Evolutionary conservation across 2,888 invertebrate genomes (phyloP).

Genomic region (Idaea straminata): DNA sequence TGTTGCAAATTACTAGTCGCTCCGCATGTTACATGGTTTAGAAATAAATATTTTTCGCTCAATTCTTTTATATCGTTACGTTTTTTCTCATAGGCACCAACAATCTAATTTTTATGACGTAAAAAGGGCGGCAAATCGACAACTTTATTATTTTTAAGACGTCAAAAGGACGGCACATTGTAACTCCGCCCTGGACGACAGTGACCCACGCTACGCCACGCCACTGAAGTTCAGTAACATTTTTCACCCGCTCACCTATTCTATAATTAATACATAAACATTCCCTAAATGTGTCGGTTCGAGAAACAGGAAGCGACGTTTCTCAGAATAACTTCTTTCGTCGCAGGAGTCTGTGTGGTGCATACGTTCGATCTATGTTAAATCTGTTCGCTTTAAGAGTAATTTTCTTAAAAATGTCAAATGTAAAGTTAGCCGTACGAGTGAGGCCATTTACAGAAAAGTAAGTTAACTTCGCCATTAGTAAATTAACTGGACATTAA

Average conservation of each 20-base stretch:
- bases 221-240: neutral
- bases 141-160: no score
- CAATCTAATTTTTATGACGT: no score
- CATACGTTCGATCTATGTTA: constrained; percentile 22
- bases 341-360: constrained; percentile 23
- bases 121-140: no score
- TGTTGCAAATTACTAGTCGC: no score
- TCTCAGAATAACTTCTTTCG: constrained; percentile 49
- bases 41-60: no score
- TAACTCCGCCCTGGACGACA: no score
- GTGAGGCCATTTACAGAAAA: constrained; percentile 83
- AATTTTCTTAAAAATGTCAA: constrained; percentile 69
- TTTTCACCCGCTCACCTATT: constrained; percentile 1
- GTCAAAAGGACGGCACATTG: no score
- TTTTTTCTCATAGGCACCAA: no score
- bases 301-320: constrained; percentile 24
- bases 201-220: no score
- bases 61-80: no score
- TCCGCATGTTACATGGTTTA: no score
- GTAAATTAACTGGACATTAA: neutral
- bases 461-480: constrained; percentile 53
- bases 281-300: constrained; percentile 20
- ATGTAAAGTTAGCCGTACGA: constrained; percentile 83
- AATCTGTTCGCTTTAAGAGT: constrained; percentile 8
- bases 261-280: constrained; percentile 21